Evolutionary conservation across 2,888 invertebrate species (phyloP), one percentile per base, ranked within the genome.

Genomic region (Eupithecia vulgata): DNA sequence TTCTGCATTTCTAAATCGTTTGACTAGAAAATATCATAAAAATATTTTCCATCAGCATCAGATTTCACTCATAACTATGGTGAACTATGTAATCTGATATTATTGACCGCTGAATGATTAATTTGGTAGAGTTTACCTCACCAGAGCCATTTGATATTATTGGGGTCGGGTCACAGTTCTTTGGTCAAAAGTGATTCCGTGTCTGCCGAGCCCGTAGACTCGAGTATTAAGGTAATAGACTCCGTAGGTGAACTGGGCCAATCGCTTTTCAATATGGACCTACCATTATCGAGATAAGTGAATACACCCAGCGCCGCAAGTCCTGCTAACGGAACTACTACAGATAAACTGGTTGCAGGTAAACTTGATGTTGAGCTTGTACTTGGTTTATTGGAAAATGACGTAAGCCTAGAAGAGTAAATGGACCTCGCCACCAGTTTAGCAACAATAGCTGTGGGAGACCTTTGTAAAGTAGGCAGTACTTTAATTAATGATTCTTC

Each of bases 181-280:
- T 85, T 87, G 87, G 89, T 87, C 86, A 89, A 88, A 91, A 88
- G 86, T 85, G 79, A 83, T 86, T 86, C 87, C 90, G 88, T 91
- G 89, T 79, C 77, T 73, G 87, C 87, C 89, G 80, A 87, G 89
- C 89, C 89, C 85, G 87, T 87, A 84, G 84, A 84, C 67, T 66
- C 67, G 72, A 72, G 48, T 65, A 78, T 71, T 71, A 68, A 78
- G 71, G 65, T 76, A 74, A 78, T 77, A 70, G 34, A 40, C 72
- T 64, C 76, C 70, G 68, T 77, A 77, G 71, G 76, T 87, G 83
- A 90, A 85, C 83, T 90, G 82, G 90, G 89, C 81, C 90, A 89
- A 89, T 87, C 82, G 83, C 78, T 81, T 84, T 85, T 89, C 86
- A 88, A 91, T 91, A 92, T 91, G 91, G 91, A 85, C 87, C 83